These are phyloP conservation scores for Urocitellus parryii DNA, from an alignment of 2,113 vertebrate species.

Conservation along the genomic window DNA sequence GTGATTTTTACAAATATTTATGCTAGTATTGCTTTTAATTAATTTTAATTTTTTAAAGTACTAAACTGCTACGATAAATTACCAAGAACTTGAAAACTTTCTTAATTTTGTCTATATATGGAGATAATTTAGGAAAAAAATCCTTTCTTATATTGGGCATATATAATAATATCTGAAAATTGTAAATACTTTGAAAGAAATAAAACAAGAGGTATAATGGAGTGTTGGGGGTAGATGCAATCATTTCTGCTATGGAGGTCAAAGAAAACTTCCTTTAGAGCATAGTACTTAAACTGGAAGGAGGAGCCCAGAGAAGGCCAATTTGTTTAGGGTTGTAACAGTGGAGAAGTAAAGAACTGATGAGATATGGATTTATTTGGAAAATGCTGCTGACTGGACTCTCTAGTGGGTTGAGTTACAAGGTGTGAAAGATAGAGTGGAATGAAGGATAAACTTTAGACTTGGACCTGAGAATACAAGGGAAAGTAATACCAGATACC, in stretches of 20 bases:
- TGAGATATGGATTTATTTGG: neutral
- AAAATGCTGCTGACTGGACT: neutral
- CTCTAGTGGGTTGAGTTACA: neutral
- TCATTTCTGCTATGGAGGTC: neutral
- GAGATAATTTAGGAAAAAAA: neutral
- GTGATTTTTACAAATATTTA: conserved; percentile 13
- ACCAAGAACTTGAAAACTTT: neutral
- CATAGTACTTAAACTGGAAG: neutral
- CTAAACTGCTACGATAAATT: neutral
- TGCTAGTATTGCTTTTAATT: neutral
- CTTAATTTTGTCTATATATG: conserved; percentile 16
- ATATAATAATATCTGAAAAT: neutral
- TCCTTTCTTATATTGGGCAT: neutral
- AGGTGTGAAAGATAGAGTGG: neutral
- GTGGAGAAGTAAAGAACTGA: neutral
- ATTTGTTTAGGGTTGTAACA: neutral
- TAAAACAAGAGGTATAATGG: neutral
- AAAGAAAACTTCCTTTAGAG: conserved; percentile 35
- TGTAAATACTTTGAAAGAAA: neutral
- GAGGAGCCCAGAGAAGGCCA: neutral
- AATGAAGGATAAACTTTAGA: neutral
- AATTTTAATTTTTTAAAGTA: neutral
- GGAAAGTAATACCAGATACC: neutral
- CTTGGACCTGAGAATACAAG: neutral
- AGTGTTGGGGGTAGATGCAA: neutral